phyloP scores from a whole-genome alignment of 2,888 invertebrate species.

The Micropterix aruncella region DNA sequence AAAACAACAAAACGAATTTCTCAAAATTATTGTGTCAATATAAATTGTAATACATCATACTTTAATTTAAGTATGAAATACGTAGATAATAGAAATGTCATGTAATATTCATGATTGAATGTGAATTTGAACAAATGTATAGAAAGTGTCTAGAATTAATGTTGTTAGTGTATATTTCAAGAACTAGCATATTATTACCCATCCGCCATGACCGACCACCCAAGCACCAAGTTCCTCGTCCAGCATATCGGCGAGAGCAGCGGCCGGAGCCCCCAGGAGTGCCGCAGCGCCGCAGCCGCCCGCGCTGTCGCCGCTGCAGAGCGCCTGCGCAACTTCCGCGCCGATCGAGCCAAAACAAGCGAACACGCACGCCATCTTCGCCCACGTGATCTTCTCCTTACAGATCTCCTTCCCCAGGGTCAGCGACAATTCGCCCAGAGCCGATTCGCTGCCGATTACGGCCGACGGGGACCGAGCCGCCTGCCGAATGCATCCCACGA shows the following conservation, averaged over 20 bases:
- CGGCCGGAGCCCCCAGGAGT: constrained; percentile 39
- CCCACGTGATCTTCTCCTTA: not conserved
- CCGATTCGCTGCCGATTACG: not conserved
- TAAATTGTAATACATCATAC: no score
- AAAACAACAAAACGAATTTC: no score
- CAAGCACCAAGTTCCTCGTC: constrained; percentile 68
- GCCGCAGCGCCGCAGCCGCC: not conserved
- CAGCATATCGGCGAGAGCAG: constrained; percentile 61
- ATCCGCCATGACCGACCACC: constrained; percentile 76
- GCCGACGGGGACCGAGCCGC: not conserved
- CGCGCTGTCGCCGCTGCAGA: not conserved
- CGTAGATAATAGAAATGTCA: no score
- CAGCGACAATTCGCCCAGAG: not conserved
- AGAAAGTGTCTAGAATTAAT: no score
- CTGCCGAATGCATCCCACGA: not conserved
- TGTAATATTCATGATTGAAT: no score
- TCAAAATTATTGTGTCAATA: no score
- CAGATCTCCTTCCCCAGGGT: not conserved
- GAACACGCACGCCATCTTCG: not conserved
- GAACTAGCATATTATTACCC: constrained; percentile 46
- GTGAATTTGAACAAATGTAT: no score
- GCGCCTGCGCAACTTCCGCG: not conserved
- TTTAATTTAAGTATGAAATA: no score
- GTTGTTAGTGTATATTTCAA: no score
- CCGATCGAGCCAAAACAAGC: not conserved